Percentiles rank a stretch among this genome's conserved stretches.
Evolutionary conservation across 2,888 invertebrate genomes (phyloP).

Genomic region (Clanis bilineata): DNA sequence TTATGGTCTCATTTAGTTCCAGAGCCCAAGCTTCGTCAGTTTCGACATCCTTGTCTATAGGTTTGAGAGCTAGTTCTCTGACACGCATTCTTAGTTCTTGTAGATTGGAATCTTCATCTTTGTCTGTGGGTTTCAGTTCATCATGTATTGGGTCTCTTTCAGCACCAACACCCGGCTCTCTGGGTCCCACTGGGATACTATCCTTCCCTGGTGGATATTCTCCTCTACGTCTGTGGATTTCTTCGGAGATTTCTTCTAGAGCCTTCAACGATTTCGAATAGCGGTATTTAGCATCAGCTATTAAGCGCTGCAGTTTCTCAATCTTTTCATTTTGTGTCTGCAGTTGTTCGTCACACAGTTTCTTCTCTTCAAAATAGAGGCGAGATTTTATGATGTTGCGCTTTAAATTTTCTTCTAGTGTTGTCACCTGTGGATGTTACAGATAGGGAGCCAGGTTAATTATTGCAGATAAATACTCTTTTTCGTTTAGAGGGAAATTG

Average conservation of each 20-base stretch:
- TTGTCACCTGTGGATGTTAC: slow-evolving; percentile 81
- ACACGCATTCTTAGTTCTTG: slow-evolving; percentile 87
- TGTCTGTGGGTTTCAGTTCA: slow-evolving; percentile 54
- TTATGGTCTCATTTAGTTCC: slow-evolving; percentile 89
- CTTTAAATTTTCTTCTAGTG: slow-evolving; percentile 91
- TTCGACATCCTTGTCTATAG: slow-evolving; percentile 87
- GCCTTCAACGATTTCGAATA: slow-evolving; percentile 92
- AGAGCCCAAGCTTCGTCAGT: slow-evolving; percentile 88
- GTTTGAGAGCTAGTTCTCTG: slow-evolving; percentile 87
- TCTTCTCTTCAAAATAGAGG: slow-evolving; percentile 95
- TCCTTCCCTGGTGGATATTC: slow-evolving; percentile 75
- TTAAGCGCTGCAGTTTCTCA: slow-evolving; percentile 89
- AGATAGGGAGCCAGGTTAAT: neutral
- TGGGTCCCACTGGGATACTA: slow-evolving; percentile 71
- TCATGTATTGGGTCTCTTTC: slow-evolving; percentile 81
- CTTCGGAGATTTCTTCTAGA: slow-evolving; percentile 95
- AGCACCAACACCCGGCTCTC: slow-evolving; percentile 90
- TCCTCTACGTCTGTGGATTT: slow-evolving; percentile 89
- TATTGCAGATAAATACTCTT: slow-evolving; percentile 3
- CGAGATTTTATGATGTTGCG: slow-evolving; percentile 93
- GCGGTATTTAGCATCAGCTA: slow-evolving; percentile 89
- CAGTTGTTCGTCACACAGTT: slow-evolving; percentile 91
- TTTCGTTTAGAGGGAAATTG: too few relatives aligned
- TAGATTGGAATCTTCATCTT: slow-evolving; percentile 81
- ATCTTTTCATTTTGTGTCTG: slow-evolving; percentile 93